Evolutionary conservation across 1,140 invertebrate species (phyloP), one percentile per base, ranked within the genome.

Genomic region (Drosophila sp.): DNA sequence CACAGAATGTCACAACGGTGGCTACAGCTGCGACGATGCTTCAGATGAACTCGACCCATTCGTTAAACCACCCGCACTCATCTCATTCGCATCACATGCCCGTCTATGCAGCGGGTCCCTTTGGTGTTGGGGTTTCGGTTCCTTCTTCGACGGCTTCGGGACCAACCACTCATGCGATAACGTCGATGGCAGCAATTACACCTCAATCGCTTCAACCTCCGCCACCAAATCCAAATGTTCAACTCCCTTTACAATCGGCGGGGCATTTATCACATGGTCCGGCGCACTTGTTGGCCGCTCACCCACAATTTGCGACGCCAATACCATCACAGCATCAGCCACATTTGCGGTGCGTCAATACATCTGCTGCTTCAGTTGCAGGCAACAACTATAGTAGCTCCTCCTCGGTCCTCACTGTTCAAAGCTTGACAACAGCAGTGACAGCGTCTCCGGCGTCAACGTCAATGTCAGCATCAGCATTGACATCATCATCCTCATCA

Each of bases 261-360:
- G 77, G 73, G 3, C 80, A 90, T 67, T 60, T 60, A 40, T 23
- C 58, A 1, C 76, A 75, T 32, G 23, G 83, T 54, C 66, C 85
- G 10, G 64, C 83, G 0, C 90, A 91, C 64, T 60, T 90, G 58
- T 60, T 91, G 33, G 65, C 57, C 6, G 67, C 80, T 55, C 81
- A 83, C 35, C 57, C 84, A 44, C 79, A 79, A 38, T 76, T 73
- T 23, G 44, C 44, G 29, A 55, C 68, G 58, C 62, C 72, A 57
- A 56, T 70, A 33, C 55, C 58, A 29, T 65, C 60, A 11, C 72
- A 76, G 5, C 81, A 79, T 32, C 79, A 85, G 56, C 70, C 69
- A 7, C 29, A 67, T 23, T 35, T 76, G 58, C 70, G 82, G 32
- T 71, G 79, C 40, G 79, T 60, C 41, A 76, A 62, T 35, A 57